Evolutionary conservation across 2,113 vertebrate species (phyloP), one percentile per base, ranked within the genome.

Genomic region (Oreocharis arfaki): DNA sequence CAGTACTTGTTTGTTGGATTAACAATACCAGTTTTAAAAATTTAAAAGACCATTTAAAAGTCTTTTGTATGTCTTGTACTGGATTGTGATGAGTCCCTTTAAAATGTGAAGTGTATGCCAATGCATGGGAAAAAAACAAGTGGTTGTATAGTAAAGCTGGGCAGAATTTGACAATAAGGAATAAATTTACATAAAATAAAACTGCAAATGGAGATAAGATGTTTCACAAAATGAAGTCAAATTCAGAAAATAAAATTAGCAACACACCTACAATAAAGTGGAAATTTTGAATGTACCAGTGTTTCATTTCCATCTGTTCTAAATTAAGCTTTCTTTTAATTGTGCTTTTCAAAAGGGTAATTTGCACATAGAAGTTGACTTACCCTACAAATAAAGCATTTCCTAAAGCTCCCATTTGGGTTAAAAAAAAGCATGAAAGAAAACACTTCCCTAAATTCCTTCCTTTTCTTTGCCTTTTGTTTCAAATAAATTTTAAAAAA

Each of bases 171-270:
- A 84, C 71, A 88, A 63, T 88, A 80, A 87, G 23, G 49, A 91
- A 76, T 78, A 68, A 47, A 92, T 91, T 84, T 76, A 11, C 37
- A 23, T 89, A 64, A 88, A n/a, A 60, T 68, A 61, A 64, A 91
- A 85, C 78, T 92, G 65, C 77, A 93, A 89, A 79, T 87, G 37
- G 57, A 94, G 70, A 90, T 95, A 84, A 94, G 53, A 37, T 68
- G 27, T 87, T 96, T 28, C 53, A 61, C 57, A 82, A 95, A 95
- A 91, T 79, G 73, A 91, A 75, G 77, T 49, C 5, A 10, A 91
- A 93, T 84, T 91, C 89, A 84, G 37, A 41, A 89, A 92, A 74
- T 26, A 84, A 64, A 95, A 84, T 95, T 92, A 92, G 30, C 88
- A 84, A 89, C 52, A 55, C 33, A 84, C 35, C 52, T 90, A 84